These are phyloP conservation scores for Tuberolachnus salignus DNA, from an alignment of 2,888 invertebrate species.

Conservation along the genomic window DNA sequence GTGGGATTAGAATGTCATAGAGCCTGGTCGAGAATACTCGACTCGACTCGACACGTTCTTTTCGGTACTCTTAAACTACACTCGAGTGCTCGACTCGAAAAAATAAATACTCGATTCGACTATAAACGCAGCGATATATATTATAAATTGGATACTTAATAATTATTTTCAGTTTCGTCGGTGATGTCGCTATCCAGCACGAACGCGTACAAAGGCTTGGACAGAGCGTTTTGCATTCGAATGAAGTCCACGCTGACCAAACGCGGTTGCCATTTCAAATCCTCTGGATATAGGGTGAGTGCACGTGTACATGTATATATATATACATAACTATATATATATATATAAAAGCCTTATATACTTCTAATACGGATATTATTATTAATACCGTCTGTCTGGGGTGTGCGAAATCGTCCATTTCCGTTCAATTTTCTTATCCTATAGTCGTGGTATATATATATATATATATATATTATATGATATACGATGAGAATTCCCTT, in stretches of 20 bases:
- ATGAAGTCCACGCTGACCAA: conserved; percentile 98
- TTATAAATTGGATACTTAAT: not conserved
- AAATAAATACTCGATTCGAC: too few relatives aligned
- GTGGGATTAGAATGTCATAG: too few relatives aligned
- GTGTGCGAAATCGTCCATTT: conserved; percentile 39
- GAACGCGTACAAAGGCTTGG: conserved; percentile 81
- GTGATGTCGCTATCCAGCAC: conserved; percentile 79
- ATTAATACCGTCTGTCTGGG: not conserved
- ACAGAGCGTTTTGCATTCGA: conserved; percentile 90
- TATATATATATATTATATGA: not conserved
- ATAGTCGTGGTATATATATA: too few relatives aligned
- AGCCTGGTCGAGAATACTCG: too few relatives aligned
- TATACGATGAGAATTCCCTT: conserved; percentile 11
- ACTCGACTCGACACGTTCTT: too few relatives aligned
- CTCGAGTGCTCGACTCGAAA: too few relatives aligned
- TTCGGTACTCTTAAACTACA: too few relatives aligned
- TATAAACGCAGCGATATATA: not conserved
- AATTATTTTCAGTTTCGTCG: conserved; percentile 73
- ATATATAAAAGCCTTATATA: not conserved
- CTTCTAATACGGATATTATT: conserved; percentile 45
- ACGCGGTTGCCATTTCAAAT: conserved; percentile 95
- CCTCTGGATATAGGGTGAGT: conserved; percentile 92
- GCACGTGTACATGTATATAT: not conserved
- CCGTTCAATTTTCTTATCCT: conserved; percentile 28
- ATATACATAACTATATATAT: not conserved